phyloP scores from a whole-genome alignment of 2,888 invertebrate genomes.

The Eupithecia abbreviata region DNA sequence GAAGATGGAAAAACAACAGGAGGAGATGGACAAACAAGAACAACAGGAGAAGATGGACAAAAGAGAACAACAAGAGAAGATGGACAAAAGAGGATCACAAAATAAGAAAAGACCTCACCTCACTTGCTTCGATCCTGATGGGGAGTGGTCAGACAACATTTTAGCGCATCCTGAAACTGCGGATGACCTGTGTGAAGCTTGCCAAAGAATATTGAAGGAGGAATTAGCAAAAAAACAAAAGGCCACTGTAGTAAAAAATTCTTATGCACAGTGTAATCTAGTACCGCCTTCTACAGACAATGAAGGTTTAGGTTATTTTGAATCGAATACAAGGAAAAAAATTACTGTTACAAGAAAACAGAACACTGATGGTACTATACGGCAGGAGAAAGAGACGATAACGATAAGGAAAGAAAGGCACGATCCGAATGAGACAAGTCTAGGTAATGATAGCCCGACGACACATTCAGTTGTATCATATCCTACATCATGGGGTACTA shows the following conservation, averaged over 20 bases:
- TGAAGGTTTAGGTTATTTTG: slow-evolving; percentile 50
- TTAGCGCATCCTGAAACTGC: not conserved
- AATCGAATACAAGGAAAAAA: slow-evolving; percentile 52
- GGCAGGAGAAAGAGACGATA: slow-evolving; percentile 53
- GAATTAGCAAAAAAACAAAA: not conserved
- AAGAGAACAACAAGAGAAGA: not conserved
- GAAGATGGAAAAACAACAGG: not conserved
- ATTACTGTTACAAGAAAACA: slow-evolving; percentile 51
- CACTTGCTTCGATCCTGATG: not conserved
- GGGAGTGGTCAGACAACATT: not conserved
- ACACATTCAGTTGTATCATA: not conserved
- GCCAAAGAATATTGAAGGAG: slow-evolving; percentile 21
- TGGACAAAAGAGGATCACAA: not conserved
- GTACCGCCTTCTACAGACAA: slow-evolving; percentile 23
- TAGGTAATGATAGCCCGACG: slow-evolving; percentile 33
- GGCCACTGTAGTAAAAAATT: not conserved
- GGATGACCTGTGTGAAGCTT: slow-evolving; percentile 22
- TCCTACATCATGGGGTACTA: not conserved
- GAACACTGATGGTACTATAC: slow-evolving; percentile 55
- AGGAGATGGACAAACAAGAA: not conserved
- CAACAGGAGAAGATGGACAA: not conserved
- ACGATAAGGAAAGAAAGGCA: slow-evolving; percentile 48
- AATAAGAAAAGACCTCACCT: not conserved
- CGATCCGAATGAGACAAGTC: slow-evolving; percentile 45
- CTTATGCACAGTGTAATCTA: not conserved